Base-by-base conservation (phyloP, 2,113 vertebrate species). In the Collichthys lucidus region DNA sequence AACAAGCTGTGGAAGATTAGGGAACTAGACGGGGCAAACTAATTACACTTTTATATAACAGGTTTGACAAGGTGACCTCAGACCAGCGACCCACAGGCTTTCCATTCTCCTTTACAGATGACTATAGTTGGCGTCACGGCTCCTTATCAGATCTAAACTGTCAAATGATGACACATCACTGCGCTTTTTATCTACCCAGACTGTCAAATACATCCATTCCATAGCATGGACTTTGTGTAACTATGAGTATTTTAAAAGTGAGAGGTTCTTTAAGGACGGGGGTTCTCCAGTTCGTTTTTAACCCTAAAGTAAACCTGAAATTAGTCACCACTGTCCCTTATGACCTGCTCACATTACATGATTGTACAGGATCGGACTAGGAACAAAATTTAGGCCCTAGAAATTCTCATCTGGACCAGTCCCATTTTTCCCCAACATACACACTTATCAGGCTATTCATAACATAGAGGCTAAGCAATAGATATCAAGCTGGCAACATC, bases 41-140 rank as follows among this genome's bases (percentile, higher is more conserved):
- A 70, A 72, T 72, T 77, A 66, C 60, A 72, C 15, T 26, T 71
- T 71, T 49, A 42, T 40, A 40, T 40, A 56, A 29, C 31, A 63
- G 16, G 29, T 69, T 50, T 79, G 76, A 65, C 52, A 65, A 29
- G 46, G n/a, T 50, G 35, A 79, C 52, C 29, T 64, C 26, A 22
- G 50, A 19, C 10, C 52, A 70, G 26, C 50, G 40, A 40, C 50
- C 4, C 59, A 55, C 59, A 55, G 3, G 14, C n/a, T 20, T 62
- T 46, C 56, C 16, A 4, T 22, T 61, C 5, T n/a, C 24, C 22
- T 63, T 29, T 56, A 26, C 35, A 68, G 26, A n/a, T 47, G 17
- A 42, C 40, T 31, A 11, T 17, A 76, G 49, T n/a, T 70, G 59
- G 49, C 42, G 66, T 72, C 52, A 35, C 19, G 35, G 31, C 56